A percentile compares a stretch with the other conserved stretches of the same genome.
phyloP scores from a whole-genome alignment of 2,797 vertebrate genomes.

The Enteromius trimaculatus region DNA sequence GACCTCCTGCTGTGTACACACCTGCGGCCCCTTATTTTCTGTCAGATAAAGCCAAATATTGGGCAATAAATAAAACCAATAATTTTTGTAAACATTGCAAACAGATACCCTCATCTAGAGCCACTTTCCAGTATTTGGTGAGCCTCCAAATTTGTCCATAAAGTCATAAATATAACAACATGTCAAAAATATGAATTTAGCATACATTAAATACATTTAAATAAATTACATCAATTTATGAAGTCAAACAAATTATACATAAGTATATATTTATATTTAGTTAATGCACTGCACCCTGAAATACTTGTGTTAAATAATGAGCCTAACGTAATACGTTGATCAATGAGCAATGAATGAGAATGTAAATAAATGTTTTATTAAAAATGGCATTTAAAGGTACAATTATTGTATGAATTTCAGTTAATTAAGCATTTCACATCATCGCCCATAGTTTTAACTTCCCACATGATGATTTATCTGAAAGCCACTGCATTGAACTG shows the following conservation, averaged over 20 bases:
- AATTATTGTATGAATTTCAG: not conserved
- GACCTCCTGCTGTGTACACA: constrained; percentile 14
- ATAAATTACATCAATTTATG: not conserved
- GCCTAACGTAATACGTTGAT: too few relatives aligned
- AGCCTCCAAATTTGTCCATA: not conserved
- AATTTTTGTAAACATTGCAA: not conserved
- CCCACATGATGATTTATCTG: not conserved
- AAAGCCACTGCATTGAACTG: not conserved
- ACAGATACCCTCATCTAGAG: not conserved
- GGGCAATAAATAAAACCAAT: not conserved
- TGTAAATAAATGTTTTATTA: not conserved
- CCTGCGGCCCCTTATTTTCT: not conserved
- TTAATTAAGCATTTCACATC: not conserved
- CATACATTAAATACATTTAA: not conserved
- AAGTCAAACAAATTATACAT: not conserved
- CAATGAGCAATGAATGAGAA: not conserved
- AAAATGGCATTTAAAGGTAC: not conserved
- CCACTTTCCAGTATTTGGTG: not conserved
- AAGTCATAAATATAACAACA: not conserved
- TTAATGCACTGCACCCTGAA: not conserved
- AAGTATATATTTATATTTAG: not conserved
- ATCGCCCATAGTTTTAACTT: not conserved
- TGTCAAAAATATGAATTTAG: not conserved
- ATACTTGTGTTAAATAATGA: not conserved
- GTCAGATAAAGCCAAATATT: not conserved